Evolutionary conservation across 2,888 invertebrate genomes (phyloP).

Genomic region (Cyclophora albipunctata): DNA sequence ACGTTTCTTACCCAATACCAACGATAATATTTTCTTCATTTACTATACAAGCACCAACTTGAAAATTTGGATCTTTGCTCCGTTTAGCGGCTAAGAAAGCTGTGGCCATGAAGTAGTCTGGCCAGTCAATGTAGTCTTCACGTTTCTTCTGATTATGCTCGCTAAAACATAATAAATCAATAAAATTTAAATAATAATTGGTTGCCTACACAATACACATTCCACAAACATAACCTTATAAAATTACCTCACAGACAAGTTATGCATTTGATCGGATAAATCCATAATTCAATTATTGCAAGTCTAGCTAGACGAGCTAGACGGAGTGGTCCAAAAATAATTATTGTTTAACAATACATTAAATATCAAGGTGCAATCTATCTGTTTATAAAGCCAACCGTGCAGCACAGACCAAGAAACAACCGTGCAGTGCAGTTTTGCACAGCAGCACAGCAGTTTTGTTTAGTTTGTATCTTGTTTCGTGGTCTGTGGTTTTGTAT

Average conservation of each 20-base stretch:
- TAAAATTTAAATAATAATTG: too few species aligned
- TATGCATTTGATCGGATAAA: constrained; percentile 14
- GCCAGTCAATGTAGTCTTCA: constrained; percentile 85
- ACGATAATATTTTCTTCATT: constrained; percentile 90
- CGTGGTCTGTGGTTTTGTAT: too few species aligned
- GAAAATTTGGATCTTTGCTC: constrained; percentile 94
- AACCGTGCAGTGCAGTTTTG: too few species aligned
- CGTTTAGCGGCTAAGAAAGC: constrained; percentile 93
- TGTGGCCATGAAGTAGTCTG: constrained; percentile 96
- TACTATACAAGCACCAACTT: constrained; percentile 97
- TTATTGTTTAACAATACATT: too few species aligned
- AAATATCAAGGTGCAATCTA: too few species aligned
- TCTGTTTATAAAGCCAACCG: too few species aligned
- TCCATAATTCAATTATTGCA: constrained; percentile 8
- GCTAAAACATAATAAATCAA: constrained; percentile 7
- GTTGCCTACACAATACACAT: too few species aligned
- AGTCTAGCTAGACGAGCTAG: too few species aligned
- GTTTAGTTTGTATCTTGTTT: too few species aligned
- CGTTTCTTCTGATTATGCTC: constrained; percentile 61
- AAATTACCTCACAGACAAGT: constrained; percentile 7
- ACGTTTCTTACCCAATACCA: constrained; percentile 80
- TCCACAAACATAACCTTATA: not conserved
- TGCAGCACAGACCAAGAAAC: too few species aligned
- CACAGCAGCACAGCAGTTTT: too few species aligned
- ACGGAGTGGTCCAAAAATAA: not conserved